Conservation (phyloP, 2,888 invertebrate genomes). For the Norana najaformis region DNA sequence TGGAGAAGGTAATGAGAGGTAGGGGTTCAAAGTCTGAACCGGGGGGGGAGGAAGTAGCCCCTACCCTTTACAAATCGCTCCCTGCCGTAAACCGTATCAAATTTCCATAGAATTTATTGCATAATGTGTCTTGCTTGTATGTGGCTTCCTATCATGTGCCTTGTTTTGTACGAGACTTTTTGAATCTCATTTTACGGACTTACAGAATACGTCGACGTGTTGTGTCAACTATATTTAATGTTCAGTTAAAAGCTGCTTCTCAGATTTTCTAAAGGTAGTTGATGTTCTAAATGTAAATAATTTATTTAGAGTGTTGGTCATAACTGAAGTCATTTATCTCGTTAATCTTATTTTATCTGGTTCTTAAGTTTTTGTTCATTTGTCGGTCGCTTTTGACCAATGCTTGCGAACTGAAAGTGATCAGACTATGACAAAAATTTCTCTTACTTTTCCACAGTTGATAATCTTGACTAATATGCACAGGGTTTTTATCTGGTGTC, state of each 20-base stretch:
- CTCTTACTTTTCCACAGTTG: too few species aligned
- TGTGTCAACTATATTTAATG: neutral
- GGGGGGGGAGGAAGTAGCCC: too few species aligned
- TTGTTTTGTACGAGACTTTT: neutral
- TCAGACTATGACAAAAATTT: neutral
- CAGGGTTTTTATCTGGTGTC: neutral
- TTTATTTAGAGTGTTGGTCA: neutral
- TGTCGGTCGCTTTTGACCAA: neutral
- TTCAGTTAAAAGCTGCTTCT: neutral
- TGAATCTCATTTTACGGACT: neutral
- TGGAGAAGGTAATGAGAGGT: neutral
- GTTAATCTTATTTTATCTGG: neutral
- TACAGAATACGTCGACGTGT: too few species aligned
- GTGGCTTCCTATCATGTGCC: neutral
- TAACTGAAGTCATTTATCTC: conserved; percentile 5
- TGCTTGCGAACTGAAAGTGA: neutral
- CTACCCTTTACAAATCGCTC: neutral
- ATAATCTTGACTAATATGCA: neutral
- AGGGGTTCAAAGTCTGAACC: too few species aligned
- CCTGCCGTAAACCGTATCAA: neutral
- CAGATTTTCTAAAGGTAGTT: neutral
- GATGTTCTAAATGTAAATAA: neutral
- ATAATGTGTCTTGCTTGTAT: neutral
- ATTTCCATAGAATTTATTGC: neutral
- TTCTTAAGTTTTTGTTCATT: neutral